Percentiles rank a stretch among this genome's conserved stretches.
These are phyloP conservation scores for Acipenser ruthenus DNA, from an alignment of 2,797 vertebrate genomes.

Conservation along the genomic window DNA sequence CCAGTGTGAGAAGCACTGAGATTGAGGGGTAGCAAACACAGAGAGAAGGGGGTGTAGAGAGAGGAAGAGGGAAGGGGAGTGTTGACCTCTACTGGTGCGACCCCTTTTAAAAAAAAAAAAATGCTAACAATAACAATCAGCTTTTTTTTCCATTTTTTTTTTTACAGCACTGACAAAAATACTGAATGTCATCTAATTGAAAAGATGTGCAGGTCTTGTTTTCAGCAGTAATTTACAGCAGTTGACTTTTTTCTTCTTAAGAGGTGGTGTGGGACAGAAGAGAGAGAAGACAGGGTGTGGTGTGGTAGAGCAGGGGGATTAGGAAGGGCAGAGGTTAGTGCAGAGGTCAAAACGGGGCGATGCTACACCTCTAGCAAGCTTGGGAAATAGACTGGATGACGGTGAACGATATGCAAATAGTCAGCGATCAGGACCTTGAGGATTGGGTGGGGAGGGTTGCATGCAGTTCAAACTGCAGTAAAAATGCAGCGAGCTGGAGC, in stretches of 20 bases:
- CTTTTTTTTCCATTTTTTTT: no score
- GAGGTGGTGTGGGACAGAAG: conserved; percentile 9
- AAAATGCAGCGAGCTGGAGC: no score
- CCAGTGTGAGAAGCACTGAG: neutral
- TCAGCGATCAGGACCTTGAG: no score
- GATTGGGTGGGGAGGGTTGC: no score
- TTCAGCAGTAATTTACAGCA: conserved; percentile 1
- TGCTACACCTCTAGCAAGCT: conserved; percentile 35
- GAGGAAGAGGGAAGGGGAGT: neutral
- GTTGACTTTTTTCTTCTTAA: conserved; percentile 31
- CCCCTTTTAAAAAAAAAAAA: no score
- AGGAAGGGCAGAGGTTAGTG: neutral
- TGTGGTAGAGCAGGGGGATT: conserved; percentile 5
- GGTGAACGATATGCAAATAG: neutral
- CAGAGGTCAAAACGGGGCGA: conserved; percentile 6
- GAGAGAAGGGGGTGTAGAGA: conserved; percentile 8
- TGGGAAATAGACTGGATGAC: conserved; percentile 1
- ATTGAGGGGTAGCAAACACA: neutral
- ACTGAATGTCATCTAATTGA: no score
- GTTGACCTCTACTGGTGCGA: no score
- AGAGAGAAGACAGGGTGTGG: conserved; percentile 2
- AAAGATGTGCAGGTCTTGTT: no score
- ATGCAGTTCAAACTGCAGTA: no score
- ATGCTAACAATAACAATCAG: no score
- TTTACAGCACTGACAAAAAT: no score